Percentiles rank a stretch among this genome's conserved stretches.
These are phyloP conservation scores for Helleia helle DNA, from an alignment of 2,888 invertebrate species.

Conservation along the genomic window DNA sequence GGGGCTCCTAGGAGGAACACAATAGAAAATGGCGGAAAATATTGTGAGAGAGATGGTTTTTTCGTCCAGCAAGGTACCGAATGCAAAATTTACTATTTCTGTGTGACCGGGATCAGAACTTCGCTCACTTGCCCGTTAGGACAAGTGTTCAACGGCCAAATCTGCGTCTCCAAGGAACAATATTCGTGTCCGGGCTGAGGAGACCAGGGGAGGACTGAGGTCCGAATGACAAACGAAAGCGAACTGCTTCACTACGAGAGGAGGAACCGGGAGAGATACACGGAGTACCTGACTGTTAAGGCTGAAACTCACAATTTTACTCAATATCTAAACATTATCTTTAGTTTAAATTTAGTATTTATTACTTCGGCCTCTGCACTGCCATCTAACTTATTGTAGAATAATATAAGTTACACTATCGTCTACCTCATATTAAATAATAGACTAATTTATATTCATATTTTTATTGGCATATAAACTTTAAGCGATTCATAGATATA, in stretches of 20 bases:
- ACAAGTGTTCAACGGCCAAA: conserved; percentile 73
- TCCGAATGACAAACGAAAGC: conserved; percentile 2
- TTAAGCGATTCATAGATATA: conserved; percentile 49
- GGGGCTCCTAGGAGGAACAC: conserved; percentile 36
- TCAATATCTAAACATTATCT: background rate
- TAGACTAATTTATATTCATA: conserved; percentile 32
- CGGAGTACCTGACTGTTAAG: conserved; percentile 47
- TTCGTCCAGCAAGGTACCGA: conserved; percentile 62
- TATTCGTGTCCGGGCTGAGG: conserved; percentile 65
- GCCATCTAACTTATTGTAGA: background rate
- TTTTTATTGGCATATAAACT: conserved; percentile 62
- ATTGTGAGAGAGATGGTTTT: conserved; percentile 69
- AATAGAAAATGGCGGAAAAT: conserved; percentile 33
- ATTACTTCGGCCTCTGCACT: background rate
- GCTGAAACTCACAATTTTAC: conserved; percentile 12
- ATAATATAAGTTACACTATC: background rate
- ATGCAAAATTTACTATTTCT: conserved; percentile 73
- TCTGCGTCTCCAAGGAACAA: conserved; percentile 59
- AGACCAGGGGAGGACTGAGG: background rate
- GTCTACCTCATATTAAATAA: conserved; percentile 27
- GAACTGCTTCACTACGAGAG: background rate
- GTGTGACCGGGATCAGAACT: conserved; percentile 67
- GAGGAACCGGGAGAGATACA: conserved; percentile 16
- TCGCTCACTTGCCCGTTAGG: conserved; percentile 57
- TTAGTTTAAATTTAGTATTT: background rate